These are phyloP conservation scores for Halcyon smyrnensis DNA, from an alignment of 2,797 vertebrate genomes.

Conservation along the genomic window DNA sequence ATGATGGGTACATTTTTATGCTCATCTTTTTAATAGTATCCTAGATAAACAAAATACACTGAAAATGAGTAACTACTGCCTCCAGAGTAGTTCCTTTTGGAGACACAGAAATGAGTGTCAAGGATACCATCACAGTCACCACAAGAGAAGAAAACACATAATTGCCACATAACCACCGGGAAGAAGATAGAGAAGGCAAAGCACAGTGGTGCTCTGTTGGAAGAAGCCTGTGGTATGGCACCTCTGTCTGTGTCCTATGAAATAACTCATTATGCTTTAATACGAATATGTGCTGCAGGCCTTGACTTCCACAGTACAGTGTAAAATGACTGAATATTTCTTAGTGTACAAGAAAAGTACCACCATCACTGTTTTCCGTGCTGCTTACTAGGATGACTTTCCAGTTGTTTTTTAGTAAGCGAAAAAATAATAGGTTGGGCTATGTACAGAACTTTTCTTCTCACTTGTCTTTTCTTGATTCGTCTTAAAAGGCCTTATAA, in stretches of 20 bases:
- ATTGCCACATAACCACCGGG: background rate
- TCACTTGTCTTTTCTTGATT: background rate
- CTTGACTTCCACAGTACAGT: background rate
- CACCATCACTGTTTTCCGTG: background rate
- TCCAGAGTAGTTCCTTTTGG: background rate
- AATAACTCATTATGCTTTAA: background rate
- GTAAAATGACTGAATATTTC: background rate
- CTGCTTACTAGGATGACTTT: background rate
- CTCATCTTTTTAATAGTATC: background rate
- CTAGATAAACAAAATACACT: background rate
- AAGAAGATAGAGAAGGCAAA: background rate
- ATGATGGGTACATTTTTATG: background rate
- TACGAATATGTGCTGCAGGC: background rate
- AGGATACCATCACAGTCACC: background rate
- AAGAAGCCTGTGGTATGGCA: background rate
- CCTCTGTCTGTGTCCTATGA: background rate
- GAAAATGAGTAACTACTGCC: background rate
- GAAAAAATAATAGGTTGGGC: background rate
- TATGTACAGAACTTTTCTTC: background rate
- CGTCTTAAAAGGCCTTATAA: background rate
- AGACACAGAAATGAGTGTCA: background rate
- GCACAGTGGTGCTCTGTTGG: background rate
- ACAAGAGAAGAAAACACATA: background rate
- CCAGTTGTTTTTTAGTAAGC: background rate
- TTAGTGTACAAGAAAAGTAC: background rate